Conservation (phyloP, 2,113 vertebrate species). For the Rhinolophus sinicus region DNA sequence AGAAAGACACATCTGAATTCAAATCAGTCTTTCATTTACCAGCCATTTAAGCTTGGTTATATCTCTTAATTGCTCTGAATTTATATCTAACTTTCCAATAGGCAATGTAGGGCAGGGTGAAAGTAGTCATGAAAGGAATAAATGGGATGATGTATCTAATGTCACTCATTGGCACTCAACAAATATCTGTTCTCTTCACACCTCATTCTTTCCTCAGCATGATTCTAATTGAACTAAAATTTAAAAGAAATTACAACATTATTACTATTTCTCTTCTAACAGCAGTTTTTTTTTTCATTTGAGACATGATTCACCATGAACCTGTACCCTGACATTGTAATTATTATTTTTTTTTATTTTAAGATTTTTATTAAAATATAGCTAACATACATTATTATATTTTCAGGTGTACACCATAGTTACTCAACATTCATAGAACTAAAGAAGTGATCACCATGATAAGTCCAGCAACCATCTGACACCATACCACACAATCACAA, state of each 20-base stretch:
- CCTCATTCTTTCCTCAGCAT: not conserved
- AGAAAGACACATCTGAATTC: not conserved
- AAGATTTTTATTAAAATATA: too few species aligned
- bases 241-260: not conserved
- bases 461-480: too few species aligned
- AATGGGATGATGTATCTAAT: not conserved
- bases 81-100: not conserved
- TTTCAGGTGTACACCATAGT: too few species aligned
- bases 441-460: too few species aligned
- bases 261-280: not conserved
- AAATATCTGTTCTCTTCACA: not conserved
- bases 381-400: too few species aligned
- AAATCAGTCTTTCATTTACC: not conserved
- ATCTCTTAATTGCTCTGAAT: not conserved
- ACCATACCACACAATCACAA: too few species aligned
- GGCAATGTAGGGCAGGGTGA: accelerated
- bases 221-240: not conserved
- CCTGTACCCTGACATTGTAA: not conserved
- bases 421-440: too few species aligned
- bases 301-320: not conserved
- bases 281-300: not conserved
- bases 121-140: not conserved
- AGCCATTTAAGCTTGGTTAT: not conserved
- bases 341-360: too few species aligned
- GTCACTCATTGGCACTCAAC: too few species aligned